Conservation (phyloP, 2,888 invertebrate species). For the Acleris holmiana region DNA sequence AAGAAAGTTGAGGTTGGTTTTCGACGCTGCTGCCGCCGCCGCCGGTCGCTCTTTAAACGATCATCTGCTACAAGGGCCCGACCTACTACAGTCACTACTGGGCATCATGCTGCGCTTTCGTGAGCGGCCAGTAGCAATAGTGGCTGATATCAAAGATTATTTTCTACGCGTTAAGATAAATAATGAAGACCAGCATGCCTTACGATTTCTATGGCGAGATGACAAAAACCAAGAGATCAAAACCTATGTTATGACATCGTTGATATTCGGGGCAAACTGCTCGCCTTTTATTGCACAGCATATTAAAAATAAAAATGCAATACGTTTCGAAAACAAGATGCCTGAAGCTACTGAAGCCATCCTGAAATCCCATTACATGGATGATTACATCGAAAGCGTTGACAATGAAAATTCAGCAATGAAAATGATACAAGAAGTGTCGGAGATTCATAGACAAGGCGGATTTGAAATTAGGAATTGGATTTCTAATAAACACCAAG, state of each 20-base stretch:
- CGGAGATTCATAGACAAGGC: conserved; percentile 13
- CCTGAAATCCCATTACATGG: conserved; percentile 29
- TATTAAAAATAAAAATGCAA: conserved; percentile 17
- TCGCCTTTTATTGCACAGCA: conserved; percentile 25
- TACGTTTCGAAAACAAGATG: background rate
- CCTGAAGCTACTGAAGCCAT: conserved; percentile 28
- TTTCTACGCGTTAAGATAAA: conserved; percentile 7
- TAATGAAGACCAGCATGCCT: background rate
- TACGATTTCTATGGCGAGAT: background rate
- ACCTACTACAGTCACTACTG: conserved; percentile 7
- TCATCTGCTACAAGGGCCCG: conserved; percentile 4
- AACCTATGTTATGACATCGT: background rate
- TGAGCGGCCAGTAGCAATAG: background rate
- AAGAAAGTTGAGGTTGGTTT: background rate
- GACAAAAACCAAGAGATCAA: background rate
- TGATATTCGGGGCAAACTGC: conserved; percentile 13
- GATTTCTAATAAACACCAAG: conserved; percentile 3
- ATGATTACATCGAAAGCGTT: conserved; percentile 31
- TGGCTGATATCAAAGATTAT: background rate
- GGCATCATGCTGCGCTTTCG: conserved; percentile 9
- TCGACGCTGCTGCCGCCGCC: background rate
- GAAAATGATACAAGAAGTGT: conserved; percentile 14
- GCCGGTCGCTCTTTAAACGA: background rate
- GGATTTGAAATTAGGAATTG: conserved; percentile 21
- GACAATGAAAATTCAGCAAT: too few species aligned